A percentile compares a stretch with the other conserved stretches of the same genome.
phyloP scores from a whole-genome alignment of 2,888 invertebrate genomes.

The Caenorhabditis drosophilae region DNA sequence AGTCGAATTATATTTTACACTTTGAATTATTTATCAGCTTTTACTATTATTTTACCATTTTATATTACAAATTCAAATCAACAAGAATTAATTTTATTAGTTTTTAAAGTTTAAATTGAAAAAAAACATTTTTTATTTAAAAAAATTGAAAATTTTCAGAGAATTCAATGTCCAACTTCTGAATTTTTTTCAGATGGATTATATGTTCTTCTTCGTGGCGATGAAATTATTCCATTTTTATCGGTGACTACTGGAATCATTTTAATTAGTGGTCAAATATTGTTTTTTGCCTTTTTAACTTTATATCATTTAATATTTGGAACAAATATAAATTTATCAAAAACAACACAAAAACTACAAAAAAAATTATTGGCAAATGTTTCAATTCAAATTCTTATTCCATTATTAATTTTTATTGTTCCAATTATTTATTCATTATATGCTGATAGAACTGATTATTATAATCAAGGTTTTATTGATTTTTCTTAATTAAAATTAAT shows the following conservation, averaged over 20 bases:
- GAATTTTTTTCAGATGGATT: conserved; percentile 17
- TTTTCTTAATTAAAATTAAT: neutral
- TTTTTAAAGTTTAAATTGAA: conserved; percentile 8
- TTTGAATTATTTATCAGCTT: conserved; percentile 7
- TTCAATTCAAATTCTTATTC: conserved; percentile 10
- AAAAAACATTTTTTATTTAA: neutral
- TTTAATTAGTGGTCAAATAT: neutral
- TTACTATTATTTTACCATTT: conserved; percentile 9
- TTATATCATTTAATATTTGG: conserved; percentile 13
- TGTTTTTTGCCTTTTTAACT: conserved; percentile 12
- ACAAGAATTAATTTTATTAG: conserved; percentile 4
- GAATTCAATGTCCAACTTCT: conserved; percentile 22
- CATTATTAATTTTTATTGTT: neutral
- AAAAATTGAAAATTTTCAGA: conserved; percentile 5
- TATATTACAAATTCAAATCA: conserved; percentile 17
- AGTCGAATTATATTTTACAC: conserved; percentile 7
- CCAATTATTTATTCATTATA: conserved; percentile 15
- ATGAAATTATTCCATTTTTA: conserved; percentile 13
- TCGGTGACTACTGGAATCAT: conserved; percentile 3
- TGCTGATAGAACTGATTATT: conserved; percentile 15
- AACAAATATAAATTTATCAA: conserved; percentile 5
- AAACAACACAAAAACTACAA: conserved; percentile 12
- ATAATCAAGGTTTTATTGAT: conserved; percentile 14
- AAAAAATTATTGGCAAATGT: conserved; percentile 17
- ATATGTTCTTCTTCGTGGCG: conserved; percentile 20